Percentiles rank a stretch among this genome's conserved stretches.
These are phyloP conservation scores for Triplophysa yarkandensis DNA, from an alignment of 2,797 vertebrate species.

Conservation along the genomic window DNA sequence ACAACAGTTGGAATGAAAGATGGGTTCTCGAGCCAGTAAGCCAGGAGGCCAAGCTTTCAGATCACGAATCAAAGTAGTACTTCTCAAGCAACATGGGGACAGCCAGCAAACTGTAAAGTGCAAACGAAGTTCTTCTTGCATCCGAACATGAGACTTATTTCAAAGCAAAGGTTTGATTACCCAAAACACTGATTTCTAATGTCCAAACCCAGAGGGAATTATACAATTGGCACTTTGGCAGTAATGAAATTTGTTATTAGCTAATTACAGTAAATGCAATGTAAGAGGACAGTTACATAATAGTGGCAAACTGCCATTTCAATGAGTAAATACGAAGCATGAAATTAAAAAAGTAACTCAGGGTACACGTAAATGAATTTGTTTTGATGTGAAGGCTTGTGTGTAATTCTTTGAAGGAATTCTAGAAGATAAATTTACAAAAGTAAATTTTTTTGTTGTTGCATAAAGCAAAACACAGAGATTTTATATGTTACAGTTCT, in stretches of 20 bases:
- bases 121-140: constrained; percentile 31
- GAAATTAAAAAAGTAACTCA: neutral
- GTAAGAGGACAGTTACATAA: constrained; percentile 11
- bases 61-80: constrained; percentile 44
- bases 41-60: constrained; percentile 34
- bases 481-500: too few species aligned
- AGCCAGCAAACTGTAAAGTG: constrained; percentile 27
- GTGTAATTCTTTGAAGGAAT: too few species aligned
- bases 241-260: constrained; percentile 12
- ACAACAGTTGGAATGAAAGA: constrained; percentile 46
- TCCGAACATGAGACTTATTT: constrained; percentile 15
- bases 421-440: too few species aligned
- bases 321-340: neutral
- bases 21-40: constrained; percentile 21
- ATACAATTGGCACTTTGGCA: constrained; percentile 13
- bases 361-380: neutral
- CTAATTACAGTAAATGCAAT: constrained; percentile 10
- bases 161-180: constrained; percentile 17
- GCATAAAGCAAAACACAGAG: too few species aligned
- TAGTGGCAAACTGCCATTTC: neutral
- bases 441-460: too few species aligned
- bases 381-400: neutral
- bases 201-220: neutral
- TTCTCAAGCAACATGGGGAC: constrained; percentile 19
- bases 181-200: neutral